Base-by-base conservation (phyloP, 2,113 vertebrate genomes). In the Noturus placidus region DNA sequence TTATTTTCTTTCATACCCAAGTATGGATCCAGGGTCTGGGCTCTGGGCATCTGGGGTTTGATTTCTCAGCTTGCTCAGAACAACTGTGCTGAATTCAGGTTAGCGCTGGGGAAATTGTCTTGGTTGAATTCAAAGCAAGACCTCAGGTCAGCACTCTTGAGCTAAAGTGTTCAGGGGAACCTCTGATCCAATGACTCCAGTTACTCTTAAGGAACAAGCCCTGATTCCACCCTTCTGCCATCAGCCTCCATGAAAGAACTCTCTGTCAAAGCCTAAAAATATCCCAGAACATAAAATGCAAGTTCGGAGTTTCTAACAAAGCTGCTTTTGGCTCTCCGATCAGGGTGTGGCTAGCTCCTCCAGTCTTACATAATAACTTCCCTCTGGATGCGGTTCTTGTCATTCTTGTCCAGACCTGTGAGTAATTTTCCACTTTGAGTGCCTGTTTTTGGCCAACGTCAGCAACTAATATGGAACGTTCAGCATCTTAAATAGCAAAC, bases 361-460 rank as follows among this genome's bases (percentile, higher is more conserved):
- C 84, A 69, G n/a, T 57, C 86, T 91, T 91, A 67, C 72, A 69
- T 91, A 90, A 91, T 70, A 65, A 30, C 30, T 89, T 87, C 42
- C 83, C 85, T 84, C 82, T 59, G 52, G 65, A 85, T 80, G 59
- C 33, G 17, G 87, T 89, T 56, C n/a, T 76, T 84, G 78, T 65
- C 85, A 83, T 90, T 83, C 91, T 91, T 91, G 89, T 88, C 78
- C 86, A 87, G 89, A 92, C 92, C 86, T 91, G 91, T 85, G 84
- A 91, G 91, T 90, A 86, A 89, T 92, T 91, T 86, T 88, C 90
- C 90, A 80, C 84, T 90, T 83, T 85, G 82, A 86, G 30, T 8
- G 74, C 42, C 59, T 67, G 59, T 54, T 86, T 84, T 89, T 83
- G 86, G 89, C 87, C 89, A 89, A 89, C 80, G 84, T 87, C 86